A percentile compares a stretch with the other conserved stretches of the same genome.
Evolutionary conservation across 2,888 invertebrate genomes (phyloP).

Genomic region (Actias luna): DNA sequence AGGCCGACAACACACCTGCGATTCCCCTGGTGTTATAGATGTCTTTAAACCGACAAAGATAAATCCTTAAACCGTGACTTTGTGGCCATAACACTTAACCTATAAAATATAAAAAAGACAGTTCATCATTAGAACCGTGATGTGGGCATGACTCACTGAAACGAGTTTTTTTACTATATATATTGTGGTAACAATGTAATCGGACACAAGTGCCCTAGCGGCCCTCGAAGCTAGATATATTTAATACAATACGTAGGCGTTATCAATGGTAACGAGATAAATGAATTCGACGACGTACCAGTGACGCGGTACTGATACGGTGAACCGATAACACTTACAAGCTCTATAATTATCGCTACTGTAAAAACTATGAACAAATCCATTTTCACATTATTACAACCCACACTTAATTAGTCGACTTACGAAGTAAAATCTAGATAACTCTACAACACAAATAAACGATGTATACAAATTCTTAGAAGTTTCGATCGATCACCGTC

Average conservation of each 20-base stretch:
- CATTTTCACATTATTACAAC: neutral
- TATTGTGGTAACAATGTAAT: neutral
- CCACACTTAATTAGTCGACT: neutral
- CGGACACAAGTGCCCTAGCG: neutral
- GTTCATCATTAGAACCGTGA: neutral
- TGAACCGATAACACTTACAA: neutral
- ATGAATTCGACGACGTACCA: neutral
- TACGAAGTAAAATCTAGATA: neutral
- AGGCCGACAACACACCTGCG: too few species aligned
- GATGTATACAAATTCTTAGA: neutral
- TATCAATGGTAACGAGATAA: neutral
- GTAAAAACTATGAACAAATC: slow-evolving; percentile 2
- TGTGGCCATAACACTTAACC: too few species aligned
- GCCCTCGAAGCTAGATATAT: neutral
- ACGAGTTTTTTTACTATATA: neutral
- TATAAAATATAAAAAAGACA: too few species aligned
- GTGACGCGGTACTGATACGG: neutral
- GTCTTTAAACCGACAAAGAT: too few species aligned
- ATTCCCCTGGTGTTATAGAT: too few species aligned
- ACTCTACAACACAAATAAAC: neutral
- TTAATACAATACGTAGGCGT: neutral
- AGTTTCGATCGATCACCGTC: neutral
- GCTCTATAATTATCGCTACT: neutral
- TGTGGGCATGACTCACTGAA: neutral
- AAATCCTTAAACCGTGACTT: too few species aligned